These are phyloP conservation scores for Macrostomum lignano DNA, from an alignment of 1,140 invertebrate species.

Conservation along the genomic window DNA sequence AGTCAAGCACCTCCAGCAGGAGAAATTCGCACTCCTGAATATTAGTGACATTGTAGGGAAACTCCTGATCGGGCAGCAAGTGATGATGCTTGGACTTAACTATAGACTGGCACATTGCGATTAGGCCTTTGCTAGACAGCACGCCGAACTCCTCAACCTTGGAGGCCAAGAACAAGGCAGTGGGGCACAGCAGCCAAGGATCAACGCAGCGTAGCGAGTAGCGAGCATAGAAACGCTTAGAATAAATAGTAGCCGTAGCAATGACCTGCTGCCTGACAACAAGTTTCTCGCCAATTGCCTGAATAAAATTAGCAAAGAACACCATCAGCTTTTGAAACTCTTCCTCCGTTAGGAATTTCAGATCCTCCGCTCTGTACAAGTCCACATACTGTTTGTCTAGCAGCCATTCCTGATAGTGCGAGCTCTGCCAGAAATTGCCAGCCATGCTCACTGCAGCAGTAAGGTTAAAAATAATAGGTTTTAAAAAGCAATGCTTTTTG, in stretches of 20 bases:
- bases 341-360: slow-evolving; percentile 59
- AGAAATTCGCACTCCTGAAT: slow-evolving; percentile 98
- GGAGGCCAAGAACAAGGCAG: slow-evolving; percentile 77
- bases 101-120: slow-evolving; percentile 71
- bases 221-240: slow-evolving; percentile 44
- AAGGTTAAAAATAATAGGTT: too few species aligned
- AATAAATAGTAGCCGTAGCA: slow-evolving; percentile 93
- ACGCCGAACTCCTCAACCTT: slow-evolving; percentile 99
- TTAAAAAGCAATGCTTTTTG: too few species aligned
- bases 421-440: slow-evolving; percentile 96
- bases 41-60: slow-evolving; percentile 76
- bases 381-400: slow-evolving; percentile 81
- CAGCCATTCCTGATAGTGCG: slow-evolving; percentile 93
- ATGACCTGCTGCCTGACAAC: slow-evolving; percentile 93
- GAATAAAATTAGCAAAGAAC: slow-evolving; percentile 57
- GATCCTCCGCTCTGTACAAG: slow-evolving; percentile 68
- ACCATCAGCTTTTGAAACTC: slow-evolving; percentile 98
- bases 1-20: slow-evolving; percentile 76
- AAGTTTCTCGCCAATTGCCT: slow-evolving; percentile 55
- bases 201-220: slow-evolving; percentile 93
- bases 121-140: slow-evolving; percentile 72
- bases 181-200: slow-evolving; percentile 73
- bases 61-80: slow-evolving; percentile 38
- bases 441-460: too few species aligned
- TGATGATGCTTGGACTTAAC: slow-evolving; percentile 33